A percentile compares a stretch with the other conserved stretches of the same genome.
phyloP scores from a whole-genome alignment of 2,113 vertebrate species.

The Dipodomys ordii region DNA sequence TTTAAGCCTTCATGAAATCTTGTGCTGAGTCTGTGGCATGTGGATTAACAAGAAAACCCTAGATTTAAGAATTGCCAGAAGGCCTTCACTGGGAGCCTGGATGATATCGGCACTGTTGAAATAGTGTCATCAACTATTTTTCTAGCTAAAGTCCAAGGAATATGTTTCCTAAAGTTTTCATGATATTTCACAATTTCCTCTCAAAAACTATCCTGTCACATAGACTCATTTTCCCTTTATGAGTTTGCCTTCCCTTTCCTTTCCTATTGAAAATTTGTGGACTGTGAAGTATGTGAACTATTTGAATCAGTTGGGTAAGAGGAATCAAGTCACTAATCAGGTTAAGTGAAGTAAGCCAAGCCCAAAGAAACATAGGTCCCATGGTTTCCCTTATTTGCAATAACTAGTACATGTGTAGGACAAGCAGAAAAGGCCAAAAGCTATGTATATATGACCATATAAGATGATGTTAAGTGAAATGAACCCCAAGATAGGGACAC shows the following conservation, averaged over 20 bases:
- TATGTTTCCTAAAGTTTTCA: not conserved
- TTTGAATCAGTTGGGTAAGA: not conserved
- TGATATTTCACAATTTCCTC: not conserved
- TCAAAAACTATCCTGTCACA: not conserved
- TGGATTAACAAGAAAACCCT: slow-evolving; percentile 37
- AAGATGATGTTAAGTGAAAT: too few relatives aligned
- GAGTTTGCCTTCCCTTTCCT: not conserved
- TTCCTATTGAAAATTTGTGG: not conserved
- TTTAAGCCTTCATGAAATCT: not conserved
- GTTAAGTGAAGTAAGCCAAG: not conserved
- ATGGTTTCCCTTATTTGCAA: too few relatives aligned
- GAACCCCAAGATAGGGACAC: too few relatives aligned
- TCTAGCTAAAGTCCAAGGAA: not conserved
- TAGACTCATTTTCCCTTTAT: not conserved
- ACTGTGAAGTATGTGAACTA: not conserved
- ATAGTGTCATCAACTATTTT: slow-evolving; percentile 17
- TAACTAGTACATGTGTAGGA: too few relatives aligned
- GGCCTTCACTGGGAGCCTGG: not conserved
- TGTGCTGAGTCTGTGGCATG: not conserved
- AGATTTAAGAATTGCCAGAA: slow-evolving; percentile 29
- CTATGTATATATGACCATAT: too few relatives aligned
- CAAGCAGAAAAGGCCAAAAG: too few relatives aligned
- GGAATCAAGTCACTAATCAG: not conserved
- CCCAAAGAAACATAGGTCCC: too few relatives aligned
- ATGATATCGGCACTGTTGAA: slow-evolving; percentile 48